Base-by-base conservation (phyloP, 2,113 vertebrate species). In the Willisornis vidua region DNA sequence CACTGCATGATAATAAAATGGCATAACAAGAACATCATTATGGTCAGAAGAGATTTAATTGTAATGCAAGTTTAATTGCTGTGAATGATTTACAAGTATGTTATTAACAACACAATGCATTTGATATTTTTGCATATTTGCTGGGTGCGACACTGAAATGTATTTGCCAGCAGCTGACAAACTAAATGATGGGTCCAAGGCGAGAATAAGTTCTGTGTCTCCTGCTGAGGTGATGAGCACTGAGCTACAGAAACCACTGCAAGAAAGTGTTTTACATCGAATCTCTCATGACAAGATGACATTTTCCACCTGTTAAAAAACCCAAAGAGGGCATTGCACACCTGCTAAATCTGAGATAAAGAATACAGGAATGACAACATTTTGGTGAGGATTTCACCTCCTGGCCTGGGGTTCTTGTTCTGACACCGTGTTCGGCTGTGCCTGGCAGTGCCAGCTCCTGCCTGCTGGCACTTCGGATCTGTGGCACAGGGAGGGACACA, bases 1-100 rank as follows among this genome's bases (percentile, higher is more conserved):
- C 85, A 68, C 68, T 77, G 66, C 91, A 87, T 70, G 89, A 26
- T 84, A 93, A 95, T 76, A 66, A 91, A 87, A 87, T 48, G 67
- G 87, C 74, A 75, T 83, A 85, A 78, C 48, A 82, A 48, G 85
- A 90, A 81, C 71, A 93, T 54, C 57, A 54, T 59, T 41, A 52
- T 93, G 96, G 95, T 94, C 87, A 94, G 45, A 59, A 89, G 87
- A 94, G 84, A 95, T 88, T 48, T 87, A 94, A 82, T 77, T 93
- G 78, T 94, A 90, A 92, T 61, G 41, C 73, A 74, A 82, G 73
- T 90, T 94, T 95, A 97, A 96, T 96, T 95, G 81, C 89, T 14
- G 10, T 31, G 88, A 66, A 52, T 70, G 74, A 83, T 87, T 93
- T 78, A 41, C 72, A 95, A 57, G 46, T 49, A 0, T 79, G 54